Conservation (phyloP, 2,888 invertebrate species). For the Drosophila stalkeri region DNA sequence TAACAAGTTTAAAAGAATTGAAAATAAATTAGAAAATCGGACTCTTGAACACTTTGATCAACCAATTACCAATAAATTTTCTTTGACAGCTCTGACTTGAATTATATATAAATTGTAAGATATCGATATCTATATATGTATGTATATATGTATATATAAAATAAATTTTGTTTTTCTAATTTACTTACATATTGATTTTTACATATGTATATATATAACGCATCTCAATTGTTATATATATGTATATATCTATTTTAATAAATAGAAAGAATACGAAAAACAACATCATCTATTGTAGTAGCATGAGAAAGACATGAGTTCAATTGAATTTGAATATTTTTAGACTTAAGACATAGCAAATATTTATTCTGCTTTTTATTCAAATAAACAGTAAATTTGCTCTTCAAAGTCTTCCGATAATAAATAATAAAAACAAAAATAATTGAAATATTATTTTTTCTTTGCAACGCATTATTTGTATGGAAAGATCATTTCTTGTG, state of each 20-base stretch:
- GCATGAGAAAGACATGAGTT: background rate
- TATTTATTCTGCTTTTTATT: background rate
- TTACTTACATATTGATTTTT: too few species aligned
- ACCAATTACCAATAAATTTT: too few species aligned
- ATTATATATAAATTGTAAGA: too few species aligned
- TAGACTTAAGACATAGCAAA: background rate
- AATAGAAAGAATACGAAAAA: background rate
- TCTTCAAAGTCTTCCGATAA: conserved; percentile 4
- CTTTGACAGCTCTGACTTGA: too few species aligned
- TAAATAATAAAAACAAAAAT: conserved; percentile 6
- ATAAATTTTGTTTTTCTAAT: too few species aligned
- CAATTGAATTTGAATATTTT: conserved; percentile 3
- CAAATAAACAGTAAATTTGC: background rate
- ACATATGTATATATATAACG: too few species aligned
- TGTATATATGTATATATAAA: too few species aligned
- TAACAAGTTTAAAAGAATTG: too few species aligned
- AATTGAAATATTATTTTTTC: conserved; percentile 3
- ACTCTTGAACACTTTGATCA: too few species aligned
- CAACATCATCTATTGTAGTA: background rate
- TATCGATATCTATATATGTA: too few species aligned
- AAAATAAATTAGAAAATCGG: too few species aligned
- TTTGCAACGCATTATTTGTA: conserved; percentile 23
- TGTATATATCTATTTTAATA: background rate
- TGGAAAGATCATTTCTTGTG: conserved; percentile 47
- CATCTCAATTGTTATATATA: too few species aligned